These are phyloP conservation scores for Phalacrocorax brasilianus DNA, from an alignment of 2,113 vertebrate species.

Conservation along the genomic window DNA sequence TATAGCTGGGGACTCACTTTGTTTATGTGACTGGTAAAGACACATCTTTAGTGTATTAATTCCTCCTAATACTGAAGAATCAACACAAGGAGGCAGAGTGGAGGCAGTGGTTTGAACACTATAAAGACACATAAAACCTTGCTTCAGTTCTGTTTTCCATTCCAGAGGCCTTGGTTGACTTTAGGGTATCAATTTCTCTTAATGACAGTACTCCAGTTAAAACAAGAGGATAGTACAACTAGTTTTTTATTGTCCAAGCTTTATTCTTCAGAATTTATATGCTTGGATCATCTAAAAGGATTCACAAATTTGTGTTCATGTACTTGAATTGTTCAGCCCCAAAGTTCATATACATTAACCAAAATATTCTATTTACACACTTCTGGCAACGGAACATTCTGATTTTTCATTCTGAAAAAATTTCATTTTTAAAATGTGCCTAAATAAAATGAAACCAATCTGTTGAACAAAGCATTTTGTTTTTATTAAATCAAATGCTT, in stretches of 20 bases:
- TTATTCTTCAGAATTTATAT: neutral
- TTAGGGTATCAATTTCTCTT: neutral
- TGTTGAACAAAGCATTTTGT: neutral
- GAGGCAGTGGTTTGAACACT: neutral
- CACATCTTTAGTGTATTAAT: neutral
- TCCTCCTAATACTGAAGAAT: neutral
- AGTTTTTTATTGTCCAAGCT: neutral
- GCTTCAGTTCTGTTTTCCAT: neutral
- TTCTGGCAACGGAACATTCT: neutral
- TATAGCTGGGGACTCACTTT: neutral
- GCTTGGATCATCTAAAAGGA: neutral
- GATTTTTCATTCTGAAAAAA: neutral
- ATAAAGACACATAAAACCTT: neutral
- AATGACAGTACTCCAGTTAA: neutral
- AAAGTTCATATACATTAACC: neutral
- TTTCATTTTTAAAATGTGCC: neutral
- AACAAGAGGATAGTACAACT: neutral
- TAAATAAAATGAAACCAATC: neutral
- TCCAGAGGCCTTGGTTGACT: neutral
- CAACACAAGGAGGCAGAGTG: conserved; percentile 50
- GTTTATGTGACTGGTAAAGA: neutral
- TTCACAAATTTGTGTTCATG: neutral
- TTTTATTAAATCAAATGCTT: neutral
- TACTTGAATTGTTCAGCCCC: neutral
- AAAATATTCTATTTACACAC: neutral